Base-by-base conservation (phyloP, 2,888 invertebrate species). In the Scrobipalpa costella region DNA sequence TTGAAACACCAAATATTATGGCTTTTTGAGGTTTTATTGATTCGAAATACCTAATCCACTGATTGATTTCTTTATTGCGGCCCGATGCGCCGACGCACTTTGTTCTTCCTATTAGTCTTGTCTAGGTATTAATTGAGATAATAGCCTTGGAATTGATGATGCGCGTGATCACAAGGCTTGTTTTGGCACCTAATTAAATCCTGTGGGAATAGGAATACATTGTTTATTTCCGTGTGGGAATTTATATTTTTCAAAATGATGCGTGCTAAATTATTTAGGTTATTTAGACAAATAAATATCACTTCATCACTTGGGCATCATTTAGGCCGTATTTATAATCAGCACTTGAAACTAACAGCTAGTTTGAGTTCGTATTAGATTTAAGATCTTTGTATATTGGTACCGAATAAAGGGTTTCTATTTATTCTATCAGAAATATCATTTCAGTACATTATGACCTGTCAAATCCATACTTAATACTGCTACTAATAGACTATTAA, bases 41-140 rank as follows among this genome's bases (percentile, higher is more conserved):
- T 90, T 90, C 85, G 89, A 87, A 89, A 90, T 90, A 90, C 83
- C 88, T 89, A 90, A 90, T 89, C 81, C 82, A 74, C 84, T 89
- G 90, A 91, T 91, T 90, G 90, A 91, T 91, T 90, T 89, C 89
- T 90, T 90, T 91, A 91, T 89, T 88, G 90, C 86, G 72, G 73
- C 79, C 79, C 79, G 81, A 80, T 77, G 79, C 79, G 79, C 78
- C 80, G 70, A 69, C 69, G 74, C 27, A 81, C 80, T 81, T 83
- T 84, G 83, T 84, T 83, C 84, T 80, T 86, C 84, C 80, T 84
- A 84, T 88, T 80, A 82, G 83, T 71, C 83, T 88, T 84, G 83
- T 85, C 84, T 84, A 80, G 77, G 77, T 78, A 83, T 85, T 85
- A 88, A 90, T 88, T 83, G 84, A 82, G 78, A 79, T 85, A 86